phyloP scores from a whole-genome alignment of 2,797 vertebrate species.

The Ambastaia sidthimunki region DNA sequence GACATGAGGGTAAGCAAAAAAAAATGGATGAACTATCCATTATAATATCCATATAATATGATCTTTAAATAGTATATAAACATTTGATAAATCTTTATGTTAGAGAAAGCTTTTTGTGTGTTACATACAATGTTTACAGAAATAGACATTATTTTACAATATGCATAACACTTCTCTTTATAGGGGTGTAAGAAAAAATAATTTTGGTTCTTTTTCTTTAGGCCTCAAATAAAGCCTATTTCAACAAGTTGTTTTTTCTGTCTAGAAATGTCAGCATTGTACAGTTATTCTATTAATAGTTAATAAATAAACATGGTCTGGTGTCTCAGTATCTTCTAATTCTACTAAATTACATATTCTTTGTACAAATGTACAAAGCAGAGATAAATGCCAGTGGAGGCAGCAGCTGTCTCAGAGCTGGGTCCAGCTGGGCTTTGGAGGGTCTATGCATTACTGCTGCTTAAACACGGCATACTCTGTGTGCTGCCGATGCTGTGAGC shows the following conservation, averaged over 20 bases:
- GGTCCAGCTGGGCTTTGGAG: neutral
- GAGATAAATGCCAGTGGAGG: neutral
- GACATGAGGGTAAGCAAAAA: too few species aligned
- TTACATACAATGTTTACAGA: slow-evolving; percentile 77
- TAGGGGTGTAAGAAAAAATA: slow-evolving; percentile 48
- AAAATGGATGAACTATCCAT: too few species aligned
- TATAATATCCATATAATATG: too few species aligned
- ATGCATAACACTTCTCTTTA: neutral
- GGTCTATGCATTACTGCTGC: slow-evolving; percentile 90
- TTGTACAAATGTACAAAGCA: neutral
- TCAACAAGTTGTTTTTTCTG: slow-evolving; percentile 9
- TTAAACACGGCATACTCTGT: slow-evolving; percentile 95
- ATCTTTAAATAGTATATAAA: slow-evolving; percentile 4
- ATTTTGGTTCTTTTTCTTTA: slow-evolving; percentile 44
- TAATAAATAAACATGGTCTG: neutral
- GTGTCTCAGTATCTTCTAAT: neutral
- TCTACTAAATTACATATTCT: slow-evolving; percentile 43
- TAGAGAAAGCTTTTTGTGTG: slow-evolving; percentile 6
- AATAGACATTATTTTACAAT: slow-evolving; percentile 67
- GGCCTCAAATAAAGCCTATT: slow-evolving; percentile 26
- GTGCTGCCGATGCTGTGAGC: slow-evolving; percentile 96
- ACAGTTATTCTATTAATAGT: slow-evolving; percentile 73
- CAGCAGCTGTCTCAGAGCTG: neutral
- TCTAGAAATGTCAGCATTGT: slow-evolving; percentile 60
- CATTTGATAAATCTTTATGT: slow-evolving; percentile 35